Base-by-base conservation (phyloP, 2,888 invertebrate genomes). In the Orthonevra nobilis region DNA sequence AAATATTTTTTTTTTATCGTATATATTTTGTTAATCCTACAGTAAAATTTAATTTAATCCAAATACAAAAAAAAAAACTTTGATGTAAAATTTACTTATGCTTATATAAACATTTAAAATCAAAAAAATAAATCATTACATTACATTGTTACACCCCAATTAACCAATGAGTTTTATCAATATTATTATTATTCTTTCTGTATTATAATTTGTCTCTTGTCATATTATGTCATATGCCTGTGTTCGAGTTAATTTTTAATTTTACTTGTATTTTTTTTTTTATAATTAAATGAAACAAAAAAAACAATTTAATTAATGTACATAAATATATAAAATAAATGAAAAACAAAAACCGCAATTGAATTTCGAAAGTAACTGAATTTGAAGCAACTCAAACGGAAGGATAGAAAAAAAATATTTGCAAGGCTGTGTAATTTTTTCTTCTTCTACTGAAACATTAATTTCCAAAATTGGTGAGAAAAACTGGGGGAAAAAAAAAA, bases 341-440 rank as follows among this genome's bases (percentile, higher is more conserved):
- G 36, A 52, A 58, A 20, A 26, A 12, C 0, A 28, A 12, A 20
- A 42, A 28, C 23, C 12, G 32, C 9, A 34, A 26, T 12, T 52
- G 20, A 20, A n/a, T 6, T 3, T 23, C 10, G 38, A 63, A 30
- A 52, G n/a, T n/a, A n/a, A n/a, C n/a, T 68, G 68, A 54, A n/a
- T 63, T 63, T 40, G 28, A 14, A 75, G 56, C 15, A 48, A 26
- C 40, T 34, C 26, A 44, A 54, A 48, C 44, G 46, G 23, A 17
- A 46, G 19, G 50, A 60, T 46, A 15, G 50, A 58, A 63, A 58
- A 56, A 63, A 77, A 46, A 50, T 68, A 63, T 63, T 46, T 60
- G 64, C 50, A 77, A 79, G 79, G 79, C 79, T 79, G 79, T 79
- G 79, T 79, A 61, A 79, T 73, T 66, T 73, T 79, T 73, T 79